A percentile compares a stretch with the other conserved stretches of the same genome.
Evolutionary conservation across 2,888 invertebrate genomes (phyloP).

Genomic region (Scelioninae gen. 1): DNA sequence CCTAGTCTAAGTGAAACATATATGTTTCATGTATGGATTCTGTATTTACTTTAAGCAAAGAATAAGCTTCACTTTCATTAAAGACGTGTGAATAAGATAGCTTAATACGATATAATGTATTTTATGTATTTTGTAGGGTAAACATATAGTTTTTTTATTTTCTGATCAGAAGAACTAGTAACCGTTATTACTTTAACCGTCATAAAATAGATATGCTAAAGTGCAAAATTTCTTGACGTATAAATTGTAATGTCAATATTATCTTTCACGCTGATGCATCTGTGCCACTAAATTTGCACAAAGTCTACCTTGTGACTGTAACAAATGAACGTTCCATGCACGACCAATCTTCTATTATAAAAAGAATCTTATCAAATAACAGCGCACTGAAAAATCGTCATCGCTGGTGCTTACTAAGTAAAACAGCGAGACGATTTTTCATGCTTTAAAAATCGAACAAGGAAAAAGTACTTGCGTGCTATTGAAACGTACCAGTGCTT

Average conservation of each 20-base stretch:
- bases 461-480: constrained; percentile 23
- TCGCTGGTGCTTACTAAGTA: constrained; percentile 3
- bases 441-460: neutral
- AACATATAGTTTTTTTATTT: no score
- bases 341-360: neutral
- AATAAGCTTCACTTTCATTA: no score
- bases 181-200: no score
- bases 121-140: no score
- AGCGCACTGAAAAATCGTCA: constrained; percentile 29
- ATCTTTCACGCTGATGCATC: constrained; percentile 20
- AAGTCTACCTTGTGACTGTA: neutral
- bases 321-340: constrained; percentile 5
- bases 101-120: no score
- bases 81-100: no score
- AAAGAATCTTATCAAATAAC: constrained; percentile 26
- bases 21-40: no score
- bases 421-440: constrained; percentile 20
- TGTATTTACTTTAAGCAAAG: no score
- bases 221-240: neutral
- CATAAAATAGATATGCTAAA: no score
- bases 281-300: constrained; percentile 12
- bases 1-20: no score
- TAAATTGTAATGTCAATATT: neutral
- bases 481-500: constrained; percentile 27
- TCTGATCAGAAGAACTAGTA: no score